A percentile compares a stretch with the other conserved stretches of the same genome.
These are phyloP conservation scores for Osmoderma eremita DNA, from an alignment of 2,888 invertebrate species.

Conservation along the genomic window DNA sequence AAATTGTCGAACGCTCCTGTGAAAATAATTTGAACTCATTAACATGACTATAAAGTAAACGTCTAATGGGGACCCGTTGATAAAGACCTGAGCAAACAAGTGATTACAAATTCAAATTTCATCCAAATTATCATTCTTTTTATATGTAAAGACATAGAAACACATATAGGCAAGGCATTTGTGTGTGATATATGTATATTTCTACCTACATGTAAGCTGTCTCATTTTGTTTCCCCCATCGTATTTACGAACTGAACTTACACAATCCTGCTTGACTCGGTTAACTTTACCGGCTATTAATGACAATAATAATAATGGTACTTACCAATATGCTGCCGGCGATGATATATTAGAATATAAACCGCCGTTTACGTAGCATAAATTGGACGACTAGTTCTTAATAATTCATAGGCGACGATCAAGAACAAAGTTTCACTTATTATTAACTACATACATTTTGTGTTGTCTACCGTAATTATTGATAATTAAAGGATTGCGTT, in stretches of 20 bases:
- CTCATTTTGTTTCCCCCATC: background rate
- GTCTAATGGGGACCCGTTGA: conserved; percentile 34
- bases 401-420: conserved; percentile 21
- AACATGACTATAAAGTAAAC: conserved; percentile 37
- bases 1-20: conserved; percentile 35
- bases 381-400: background rate
- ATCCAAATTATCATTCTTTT: conserved; percentile 34
- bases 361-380: background rate
- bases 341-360: conserved; percentile 10
- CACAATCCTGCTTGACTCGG: background rate
- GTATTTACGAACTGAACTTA: conserved; percentile 15
- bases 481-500: conserved; percentile 14
- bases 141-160: conserved; percentile 10
- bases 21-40: conserved; percentile 37
- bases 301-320: background rate
- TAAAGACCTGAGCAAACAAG: conserved; percentile 38
- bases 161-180: background rate
- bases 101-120: conserved; percentile 38
- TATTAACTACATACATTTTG: background rate
- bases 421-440: conserved; percentile 20
- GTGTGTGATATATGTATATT: background rate
- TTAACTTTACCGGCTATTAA: background rate
- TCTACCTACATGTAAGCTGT: background rate
- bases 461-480: conserved; percentile 11
- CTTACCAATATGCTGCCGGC: background rate